Evolutionary conservation across 1,140 invertebrate species (phyloP), one percentile per base, ranked within the genome.

Genomic region (Drosophila persimilis): DNA sequence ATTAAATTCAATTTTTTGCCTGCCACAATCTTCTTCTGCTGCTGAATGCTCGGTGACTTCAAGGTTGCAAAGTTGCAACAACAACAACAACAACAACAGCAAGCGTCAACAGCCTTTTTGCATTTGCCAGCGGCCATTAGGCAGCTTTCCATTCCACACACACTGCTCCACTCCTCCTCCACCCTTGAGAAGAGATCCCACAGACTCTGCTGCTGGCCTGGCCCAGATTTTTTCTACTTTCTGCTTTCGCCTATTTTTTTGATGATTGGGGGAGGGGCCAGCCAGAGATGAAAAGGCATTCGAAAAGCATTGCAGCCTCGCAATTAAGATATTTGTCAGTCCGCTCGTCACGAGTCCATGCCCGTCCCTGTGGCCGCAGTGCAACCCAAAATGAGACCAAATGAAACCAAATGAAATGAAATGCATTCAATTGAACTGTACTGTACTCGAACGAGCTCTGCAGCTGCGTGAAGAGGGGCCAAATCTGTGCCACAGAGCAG

Each of bases 261-360:
- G 24, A 4, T 24, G 24, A n/a, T n/a, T n/a, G n/a, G 24, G 24
- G 24, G 24, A 5, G 4, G 24, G 24, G 24, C 1, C 20, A 20
- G 24, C 24, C 4, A 26, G 5, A 65, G 53, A 77, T 81, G 78
- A 75, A 88, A 86, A 77, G 65, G 65, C 69, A 65, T 65, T 73
- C 70, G 70, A 47, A 64, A 73, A 73, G 64, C 31, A 35, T 35
- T 35, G 71, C 73, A 53, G 77, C 75, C 69, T 74, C 64, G 81
- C 81, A 86, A 86, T 86, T 86, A 86, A 86, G 81, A 86, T 78
- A 86, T 86, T 86, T 81, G 81, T 85, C 81, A 85, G 80, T 85
- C 60, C 57, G 69, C 62, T 77, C 65, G 71, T 71, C 61, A 77
- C 72, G 75, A 11, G 31, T 26, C 24, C 22, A 2, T 9, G 3